phyloP scores from a whole-genome alignment of 2,797 vertebrate species.

The Falco concolor region DNA sequence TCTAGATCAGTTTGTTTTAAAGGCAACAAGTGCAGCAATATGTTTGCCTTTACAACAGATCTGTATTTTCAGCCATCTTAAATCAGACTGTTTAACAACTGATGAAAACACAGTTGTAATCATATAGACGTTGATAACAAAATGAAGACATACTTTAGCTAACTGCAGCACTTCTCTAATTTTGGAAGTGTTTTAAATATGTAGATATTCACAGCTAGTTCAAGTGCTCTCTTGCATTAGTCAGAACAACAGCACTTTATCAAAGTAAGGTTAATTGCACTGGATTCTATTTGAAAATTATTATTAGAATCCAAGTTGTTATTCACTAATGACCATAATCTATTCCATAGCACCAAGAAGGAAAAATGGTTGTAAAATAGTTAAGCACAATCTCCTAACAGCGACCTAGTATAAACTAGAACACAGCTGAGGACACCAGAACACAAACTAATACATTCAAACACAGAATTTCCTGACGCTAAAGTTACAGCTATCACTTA shows the following conservation, averaged over 20 bases:
- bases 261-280: not conserved
- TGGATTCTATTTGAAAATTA: not conserved
- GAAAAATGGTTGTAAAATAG: not conserved
- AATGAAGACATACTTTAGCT: not conserved
- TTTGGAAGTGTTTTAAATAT: not conserved
- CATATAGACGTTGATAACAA: not conserved
- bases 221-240: not conserved
- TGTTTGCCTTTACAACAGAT: not conserved
- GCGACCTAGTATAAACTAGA: not conserved
- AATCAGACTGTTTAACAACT: not conserved
- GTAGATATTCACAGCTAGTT: not conserved
- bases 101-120: not conserved
- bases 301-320: not conserved
- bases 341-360: not conserved
- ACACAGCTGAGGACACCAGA: not conserved
- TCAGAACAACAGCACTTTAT: not conserved
- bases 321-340: not conserved
- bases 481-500: not conserved
- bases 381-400: not conserved
- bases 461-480: not conserved
- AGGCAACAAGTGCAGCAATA: not conserved
- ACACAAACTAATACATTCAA: not conserved
- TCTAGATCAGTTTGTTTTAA: not conserved
- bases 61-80: not conserved
- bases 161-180: not conserved